Base-by-base conservation (phyloP, 1,140 invertebrate genomes). In the Drosophila auraria region DNA sequence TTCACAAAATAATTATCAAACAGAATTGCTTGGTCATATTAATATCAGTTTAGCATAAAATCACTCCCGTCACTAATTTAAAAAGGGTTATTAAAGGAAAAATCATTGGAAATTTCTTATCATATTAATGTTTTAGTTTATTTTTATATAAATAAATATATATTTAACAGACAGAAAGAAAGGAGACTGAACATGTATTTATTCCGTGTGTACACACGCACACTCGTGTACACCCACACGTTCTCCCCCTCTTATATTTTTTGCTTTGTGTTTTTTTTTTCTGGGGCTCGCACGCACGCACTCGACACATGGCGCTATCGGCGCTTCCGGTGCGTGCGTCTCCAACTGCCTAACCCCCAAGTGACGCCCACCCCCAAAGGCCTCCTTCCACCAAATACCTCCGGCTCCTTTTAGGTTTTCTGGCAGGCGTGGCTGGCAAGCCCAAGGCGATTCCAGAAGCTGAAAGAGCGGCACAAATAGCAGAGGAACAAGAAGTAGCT, bases 271-370 rank as follows among this genome's bases (percentile, higher is more conserved):
- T 40, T 33, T 44, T 53, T 42, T 42, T 20, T 79, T 71, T 68
- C 66, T 79, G 75, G 74, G 68, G 71, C 71, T 80, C 72, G 72
- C 81, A 79, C 84, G 87, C 86, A 87, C 81, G 81, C 83, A 91
- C 83, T 91, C 75, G 87, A 91, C 87, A 91, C 87, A 91, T 91
- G 87, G 83, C 87, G 83, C 87, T 86, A 82, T 90, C 86, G 86
- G 82, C 68, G 80, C 76, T 91, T 91, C 87, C 89, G 83, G 83
- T 84, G 87, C 87, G 87, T 84, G 81, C 76, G 53, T 79, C 68
- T 70, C 59, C 65, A 47, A 63, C 66, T 11, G 58, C 65, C 60
- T 59, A 51, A 36, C 50, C 61, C 42, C 51, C 51, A n/a, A 25
- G 27, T 25, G 15, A 27, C 63, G 30, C 49, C 40, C 63, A 12